Conservation (phyloP, 2,797 vertebrate species). For the Erpetoichthys calabaricus region DNA sequence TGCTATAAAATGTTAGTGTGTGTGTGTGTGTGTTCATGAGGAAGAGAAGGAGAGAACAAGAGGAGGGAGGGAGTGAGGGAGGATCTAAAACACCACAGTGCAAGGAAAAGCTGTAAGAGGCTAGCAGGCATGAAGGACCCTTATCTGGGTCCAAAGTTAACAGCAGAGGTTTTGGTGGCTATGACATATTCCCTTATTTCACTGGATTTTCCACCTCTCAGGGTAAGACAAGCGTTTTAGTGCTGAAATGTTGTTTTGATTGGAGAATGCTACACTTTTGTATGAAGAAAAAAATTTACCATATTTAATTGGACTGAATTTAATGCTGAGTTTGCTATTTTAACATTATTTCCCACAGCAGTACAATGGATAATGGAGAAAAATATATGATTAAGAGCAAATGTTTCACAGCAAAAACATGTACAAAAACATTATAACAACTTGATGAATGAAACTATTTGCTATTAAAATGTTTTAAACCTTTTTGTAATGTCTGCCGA, state of each 20-base stretch:
- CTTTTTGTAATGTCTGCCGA: too few species aligned
- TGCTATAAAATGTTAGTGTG: not conserved
- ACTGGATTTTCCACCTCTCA: not conserved
- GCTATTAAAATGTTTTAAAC: too few species aligned
- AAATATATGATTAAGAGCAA: too few species aligned
- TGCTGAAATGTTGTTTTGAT: conserved; percentile 10
- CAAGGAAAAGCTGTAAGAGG: not conserved
- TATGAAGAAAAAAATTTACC: too few species aligned
- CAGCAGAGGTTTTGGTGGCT: not conserved
- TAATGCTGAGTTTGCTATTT: too few species aligned
- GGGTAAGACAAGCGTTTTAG: conserved; percentile 4
- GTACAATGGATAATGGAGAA: too few species aligned
- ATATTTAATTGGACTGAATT: too few species aligned
- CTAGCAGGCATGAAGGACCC: conserved; percentile 2
- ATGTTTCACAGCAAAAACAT: too few species aligned
- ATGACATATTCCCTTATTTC: conserved; percentile 2
- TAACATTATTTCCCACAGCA: too few species aligned
- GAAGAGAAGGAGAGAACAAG: not conserved
- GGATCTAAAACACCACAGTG: not conserved
- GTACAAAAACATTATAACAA: too few species aligned
- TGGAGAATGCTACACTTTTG: too few species aligned
- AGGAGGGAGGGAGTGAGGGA: not conserved
- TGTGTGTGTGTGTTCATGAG: not conserved
- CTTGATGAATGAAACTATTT: too few species aligned
- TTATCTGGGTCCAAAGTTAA: not conserved